A percentile compares a stretch with the other conserved stretches of the same genome.
Evolutionary conservation across 1,140 invertebrate genomes (phyloP).

Genomic region (Euura lappo): DNA sequence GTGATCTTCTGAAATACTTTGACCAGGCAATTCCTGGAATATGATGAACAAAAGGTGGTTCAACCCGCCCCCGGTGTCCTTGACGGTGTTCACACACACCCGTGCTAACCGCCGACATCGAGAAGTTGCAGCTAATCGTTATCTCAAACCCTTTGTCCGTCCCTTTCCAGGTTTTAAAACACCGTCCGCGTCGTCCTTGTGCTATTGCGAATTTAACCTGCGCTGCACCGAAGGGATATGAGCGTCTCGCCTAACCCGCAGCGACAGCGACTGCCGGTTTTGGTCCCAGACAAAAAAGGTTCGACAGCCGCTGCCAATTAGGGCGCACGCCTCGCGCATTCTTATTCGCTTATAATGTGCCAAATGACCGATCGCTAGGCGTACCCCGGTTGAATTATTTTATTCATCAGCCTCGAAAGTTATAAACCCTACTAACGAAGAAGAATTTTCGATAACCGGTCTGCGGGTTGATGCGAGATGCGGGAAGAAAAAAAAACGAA

Average conservation of each 20-base stretch:
- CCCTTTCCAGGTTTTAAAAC: background rate
- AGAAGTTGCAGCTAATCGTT: background rate
- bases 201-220: no score
- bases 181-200: background rate
- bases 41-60: background rate
- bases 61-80: background rate
- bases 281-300: background rate
- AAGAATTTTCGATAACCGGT: constrained; percentile 14
- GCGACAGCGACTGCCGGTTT: background rate
- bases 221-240: no score
- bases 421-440: background rate
- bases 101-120: background rate
- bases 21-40: background rate
- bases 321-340: constrained; percentile 6
- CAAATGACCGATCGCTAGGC: background rate
- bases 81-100: background rate
- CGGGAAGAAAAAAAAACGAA: no score
- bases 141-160: background rate
- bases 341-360: constrained; percentile 14
- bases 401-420: no score
- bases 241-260: background rate
- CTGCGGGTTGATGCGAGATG: background rate
- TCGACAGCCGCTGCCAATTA: constrained; percentile 7
- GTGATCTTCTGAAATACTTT: background rate
- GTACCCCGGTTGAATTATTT: background rate